Conservation (phyloP, 2,113 vertebrate species). For the Macquaria ambigua region DNA sequence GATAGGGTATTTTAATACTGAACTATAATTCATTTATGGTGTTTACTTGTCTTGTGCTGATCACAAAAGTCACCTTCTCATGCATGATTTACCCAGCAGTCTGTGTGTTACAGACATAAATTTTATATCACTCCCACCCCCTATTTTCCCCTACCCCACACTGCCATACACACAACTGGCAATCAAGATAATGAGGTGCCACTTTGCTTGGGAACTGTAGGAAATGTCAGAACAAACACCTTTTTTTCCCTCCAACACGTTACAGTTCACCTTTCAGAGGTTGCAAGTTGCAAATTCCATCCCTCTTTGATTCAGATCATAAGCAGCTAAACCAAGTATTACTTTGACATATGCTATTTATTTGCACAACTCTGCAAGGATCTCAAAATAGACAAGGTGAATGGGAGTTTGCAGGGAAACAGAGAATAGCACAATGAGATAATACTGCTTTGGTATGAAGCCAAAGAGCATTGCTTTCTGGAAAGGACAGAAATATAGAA, state of each 20-base stretch:
- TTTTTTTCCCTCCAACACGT: not conserved
- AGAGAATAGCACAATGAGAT: slow-evolving; percentile 57
- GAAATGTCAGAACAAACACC: slow-evolving; percentile 47
- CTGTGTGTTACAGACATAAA: slow-evolving; percentile 1
- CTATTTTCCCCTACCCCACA: slow-evolving; percentile 3
- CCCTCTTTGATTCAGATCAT: slow-evolving; percentile 45
- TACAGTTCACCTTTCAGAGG: slow-evolving; percentile 33
- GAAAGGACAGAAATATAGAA: slow-evolving; percentile 33
- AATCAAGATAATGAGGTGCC: slow-evolving; percentile 67
- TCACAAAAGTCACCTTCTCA: slow-evolving; percentile 55
- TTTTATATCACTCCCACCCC: slow-evolving; percentile 1
- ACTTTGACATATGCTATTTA: slow-evolving; percentile 49
- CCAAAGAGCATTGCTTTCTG: slow-evolving; percentile 33
- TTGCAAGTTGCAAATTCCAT: slow-evolving; percentile 21
- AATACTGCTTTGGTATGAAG: slow-evolving; percentile 40
- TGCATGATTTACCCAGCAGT: slow-evolving; percentile 55
- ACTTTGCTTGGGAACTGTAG: slow-evolving; percentile 50
- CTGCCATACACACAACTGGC: slow-evolving; percentile 32
- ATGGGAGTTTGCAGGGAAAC: slow-evolving; percentile 49
- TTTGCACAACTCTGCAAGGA: slow-evolving; percentile 41
- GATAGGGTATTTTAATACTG: not conserved
- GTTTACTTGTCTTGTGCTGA: slow-evolving; percentile 41
- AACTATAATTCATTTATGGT: slow-evolving; percentile 29
- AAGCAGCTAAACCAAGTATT: slow-evolving; percentile 24
- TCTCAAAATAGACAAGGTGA: slow-evolving; percentile 65